Evolutionary conservation across 2,888 invertebrate genomes (phyloP), one percentile per base, ranked within the genome.

Genomic region (Polietes domitor): DNA sequence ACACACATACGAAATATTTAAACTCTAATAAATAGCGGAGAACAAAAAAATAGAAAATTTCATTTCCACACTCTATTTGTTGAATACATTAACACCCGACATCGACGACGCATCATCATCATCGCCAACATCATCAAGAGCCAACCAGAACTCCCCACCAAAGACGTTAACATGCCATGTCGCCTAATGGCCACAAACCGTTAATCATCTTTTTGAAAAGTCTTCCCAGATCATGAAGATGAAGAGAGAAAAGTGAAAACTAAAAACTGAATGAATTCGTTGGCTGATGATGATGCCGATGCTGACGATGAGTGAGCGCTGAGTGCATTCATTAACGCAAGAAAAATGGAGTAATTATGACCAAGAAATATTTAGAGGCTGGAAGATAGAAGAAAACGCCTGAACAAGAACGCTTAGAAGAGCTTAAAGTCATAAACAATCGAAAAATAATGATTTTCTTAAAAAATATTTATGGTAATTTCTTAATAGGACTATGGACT

Each of bases 11-110:
- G 24, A 43, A 65, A 43, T 68, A 68, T 65, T 65, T 65, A 15
- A 26, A 58, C 61, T 61, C 26, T 26, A 32, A 32, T 32, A 32
- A 32, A 63, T n/a, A 41, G 28, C n/a, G 15, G 15, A 17, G 32
- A 43, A 24, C 17, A 32, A 75, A 6, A 75, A 47, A 77, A 21
- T 28, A 47, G 61, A 43, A 61, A 74, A 24, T n/a, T 74, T 15
- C 61, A 63, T 28, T 68, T 63, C 12, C 19, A 63, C 63, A 24
- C 17, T 63, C 28, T 79, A 68, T 73, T 79, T 74, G 68, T 58
- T 26, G 58, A 74, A 58, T 79, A 74, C 37, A 79, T 79, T 74
- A 79, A 79, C 68, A 74, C 65, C 17, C 28, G 32, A 50, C 17
- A 26, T 2, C 0, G 26, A n/a, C 4, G 28, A 28, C 5, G n/a